These are phyloP conservation scores for Dysidea cf. avara DNA, from an alignment of 37 sponge, comb jelly and placozoan species.

Conservation along the genomic window DNA sequence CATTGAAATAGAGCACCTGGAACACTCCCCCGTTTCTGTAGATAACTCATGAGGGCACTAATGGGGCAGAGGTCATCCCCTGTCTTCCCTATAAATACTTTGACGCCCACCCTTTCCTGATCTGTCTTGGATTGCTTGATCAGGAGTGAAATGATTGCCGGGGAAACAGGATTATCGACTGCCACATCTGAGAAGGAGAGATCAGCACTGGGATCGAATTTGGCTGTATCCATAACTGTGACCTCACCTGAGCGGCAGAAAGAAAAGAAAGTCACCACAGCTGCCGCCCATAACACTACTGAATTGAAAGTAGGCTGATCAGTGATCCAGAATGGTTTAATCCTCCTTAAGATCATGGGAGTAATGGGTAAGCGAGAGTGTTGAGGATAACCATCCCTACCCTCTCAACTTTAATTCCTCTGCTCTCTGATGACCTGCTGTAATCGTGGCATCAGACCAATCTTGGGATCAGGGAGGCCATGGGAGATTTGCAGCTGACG, in stretches of 20 bases:
- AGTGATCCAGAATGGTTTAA: conserved; percentile 1
- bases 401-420: conserved; percentile 10
- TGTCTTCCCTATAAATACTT: conserved; percentile 5
- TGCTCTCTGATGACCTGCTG: not conserved
- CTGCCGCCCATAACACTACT: too few relatives aligned
- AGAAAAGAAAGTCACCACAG: conserved; percentile 2
- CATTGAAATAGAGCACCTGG: too few relatives aligned
- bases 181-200: not conserved
- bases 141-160: not conserved
- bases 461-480: conserved; percentile 8
- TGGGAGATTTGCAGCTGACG: conserved; percentile 20
- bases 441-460: not conserved
- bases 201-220: not conserved
- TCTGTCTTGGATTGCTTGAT: too few relatives aligned
- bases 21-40: too few relatives aligned
- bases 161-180: not conserved
- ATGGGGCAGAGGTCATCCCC: too few relatives aligned
- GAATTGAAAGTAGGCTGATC: not conserved
- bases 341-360: conserved; percentile 17
- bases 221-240: not conserved
- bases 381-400: conserved; percentile 10
- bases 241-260: conserved; percentile 5
- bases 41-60: too few relatives aligned
- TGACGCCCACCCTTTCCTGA: conserved; percentile 10
- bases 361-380: conserved; percentile 48